These are phyloP conservation scores for Chelmon rostratus DNA, from an alignment of 2,797 vertebrate genomes.

Conservation along the genomic window DNA sequence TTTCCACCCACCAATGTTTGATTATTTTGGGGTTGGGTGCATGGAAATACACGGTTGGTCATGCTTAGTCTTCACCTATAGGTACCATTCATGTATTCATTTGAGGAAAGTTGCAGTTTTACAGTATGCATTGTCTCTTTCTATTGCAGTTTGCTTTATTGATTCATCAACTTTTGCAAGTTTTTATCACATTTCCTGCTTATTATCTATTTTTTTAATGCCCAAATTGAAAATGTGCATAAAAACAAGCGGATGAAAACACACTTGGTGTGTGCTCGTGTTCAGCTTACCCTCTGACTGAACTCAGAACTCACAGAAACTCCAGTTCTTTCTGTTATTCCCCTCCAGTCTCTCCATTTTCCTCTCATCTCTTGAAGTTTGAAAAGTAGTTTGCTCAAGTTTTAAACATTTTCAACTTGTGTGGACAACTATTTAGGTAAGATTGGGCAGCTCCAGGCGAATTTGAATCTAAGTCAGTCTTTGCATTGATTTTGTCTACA, in stretches of 20 bases:
- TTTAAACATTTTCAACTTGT: background rate
- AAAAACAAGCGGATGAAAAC: background rate
- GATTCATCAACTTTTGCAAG: background rate
- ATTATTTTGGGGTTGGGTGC: background rate
- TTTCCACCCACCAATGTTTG: background rate
- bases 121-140: no score
- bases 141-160: background rate
- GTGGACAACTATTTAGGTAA: background rate
- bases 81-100: no score
- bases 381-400: background rate
- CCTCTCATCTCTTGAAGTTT: background rate
- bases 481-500: background rate
- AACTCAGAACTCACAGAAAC: background rate
- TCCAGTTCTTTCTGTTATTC: background rate
- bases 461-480: background rate
- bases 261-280: background rate
- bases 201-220: background rate
- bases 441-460: background rate
- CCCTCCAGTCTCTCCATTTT: background rate
- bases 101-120: no score
- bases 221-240: background rate
- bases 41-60: background rate
- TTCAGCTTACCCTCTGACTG: background rate
- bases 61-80: background rate
- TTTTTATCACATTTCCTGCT: background rate